phyloP scores from a whole-genome alignment of 30 jellyfish, hydroid and myxozoan genomes.

The Hydractinia symbiolongicarpus region DNA sequence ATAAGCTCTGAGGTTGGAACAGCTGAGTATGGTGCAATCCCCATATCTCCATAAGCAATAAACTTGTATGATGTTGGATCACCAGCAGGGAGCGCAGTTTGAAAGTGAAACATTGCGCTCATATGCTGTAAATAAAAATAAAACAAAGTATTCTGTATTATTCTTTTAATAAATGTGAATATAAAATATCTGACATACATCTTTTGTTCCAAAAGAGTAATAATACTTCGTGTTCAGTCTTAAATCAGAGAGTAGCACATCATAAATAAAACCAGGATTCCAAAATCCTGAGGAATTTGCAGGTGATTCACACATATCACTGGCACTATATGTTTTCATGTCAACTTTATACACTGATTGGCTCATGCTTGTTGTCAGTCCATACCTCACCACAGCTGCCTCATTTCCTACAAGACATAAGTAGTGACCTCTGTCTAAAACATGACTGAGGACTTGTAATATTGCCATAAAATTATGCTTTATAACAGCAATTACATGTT shows the following conservation, averaged over 20 bases:
- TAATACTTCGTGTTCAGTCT: slow-evolving; percentile 71
- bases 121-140: slow-evolving; percentile 25
- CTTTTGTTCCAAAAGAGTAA: slow-evolving; percentile 77
- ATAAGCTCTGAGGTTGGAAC: slow-evolving; percentile 31
- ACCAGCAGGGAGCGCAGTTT: slow-evolving; percentile 85
- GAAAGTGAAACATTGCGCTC: slow-evolving; percentile 57
- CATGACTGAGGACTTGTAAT: too few relatives aligned
- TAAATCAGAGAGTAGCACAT: slow-evolving; percentile 59
- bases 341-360: background rate
- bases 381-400: slow-evolving; percentile 31
- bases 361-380: background rate
- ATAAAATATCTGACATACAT: slow-evolving; percentile 43
- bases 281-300: slow-evolving; percentile 86
- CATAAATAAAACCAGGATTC: slow-evolving; percentile 96
- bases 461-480: too few relatives aligned
- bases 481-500: too few relatives aligned
- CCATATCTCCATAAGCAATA: slow-evolving; percentile 83
- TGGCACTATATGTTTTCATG: slow-evolving; percentile 74
- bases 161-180: background rate
- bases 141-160: background rate
- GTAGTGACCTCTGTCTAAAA: too few relatives aligned
- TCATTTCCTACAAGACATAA: background rate
- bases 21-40: slow-evolving; percentile 46
- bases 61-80: slow-evolving; percentile 53
- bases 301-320: slow-evolving; percentile 90